Evolutionary conservation across 1,140 invertebrate species (phyloP).

Genomic region (Leptonema lineaticorne): DNA sequence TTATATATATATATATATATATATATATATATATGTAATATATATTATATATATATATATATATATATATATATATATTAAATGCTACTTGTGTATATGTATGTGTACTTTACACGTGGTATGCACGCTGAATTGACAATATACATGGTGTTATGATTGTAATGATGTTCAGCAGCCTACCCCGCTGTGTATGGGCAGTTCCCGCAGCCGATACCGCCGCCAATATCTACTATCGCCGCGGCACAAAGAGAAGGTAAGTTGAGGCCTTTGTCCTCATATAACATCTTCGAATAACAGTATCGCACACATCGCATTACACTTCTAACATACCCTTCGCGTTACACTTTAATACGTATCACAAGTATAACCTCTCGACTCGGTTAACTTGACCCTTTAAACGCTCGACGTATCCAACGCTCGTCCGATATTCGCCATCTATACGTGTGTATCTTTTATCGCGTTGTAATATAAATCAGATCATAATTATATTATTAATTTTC

Average conservation of each 20-base stretch:
- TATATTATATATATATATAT: background rate
- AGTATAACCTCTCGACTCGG: too few species aligned
- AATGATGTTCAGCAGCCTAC: constrained; percentile 82
- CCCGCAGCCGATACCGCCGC: constrained; percentile 91
- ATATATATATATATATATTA: constrained; percentile 4
- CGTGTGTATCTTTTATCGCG: too few species aligned
- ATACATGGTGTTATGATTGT: constrained; percentile 54
- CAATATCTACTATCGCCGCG: constrained; percentile 84
- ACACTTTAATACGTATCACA: too few species aligned
- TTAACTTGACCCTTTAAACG: too few species aligned
- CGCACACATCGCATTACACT: background rate
- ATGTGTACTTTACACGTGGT: constrained; percentile 27
- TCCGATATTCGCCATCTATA: too few species aligned
- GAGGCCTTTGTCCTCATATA: constrained; percentile 42
- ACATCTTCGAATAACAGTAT: too few species aligned
- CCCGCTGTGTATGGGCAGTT: constrained; percentile 94
- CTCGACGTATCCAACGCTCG: too few species aligned
- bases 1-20: too few species aligned
- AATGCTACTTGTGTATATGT: constrained; percentile 24
- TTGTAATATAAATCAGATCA: too few species aligned
- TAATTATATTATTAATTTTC: too few species aligned
- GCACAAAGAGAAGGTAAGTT: constrained; percentile 93
- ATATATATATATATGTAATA: background rate
- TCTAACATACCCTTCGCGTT: background rate
- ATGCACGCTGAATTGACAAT: constrained; percentile 40